These are phyloP conservation scores for Protosalanx chinensis DNA, from an alignment of 2,797 vertebrate genomes.

Conservation along the genomic window DNA sequence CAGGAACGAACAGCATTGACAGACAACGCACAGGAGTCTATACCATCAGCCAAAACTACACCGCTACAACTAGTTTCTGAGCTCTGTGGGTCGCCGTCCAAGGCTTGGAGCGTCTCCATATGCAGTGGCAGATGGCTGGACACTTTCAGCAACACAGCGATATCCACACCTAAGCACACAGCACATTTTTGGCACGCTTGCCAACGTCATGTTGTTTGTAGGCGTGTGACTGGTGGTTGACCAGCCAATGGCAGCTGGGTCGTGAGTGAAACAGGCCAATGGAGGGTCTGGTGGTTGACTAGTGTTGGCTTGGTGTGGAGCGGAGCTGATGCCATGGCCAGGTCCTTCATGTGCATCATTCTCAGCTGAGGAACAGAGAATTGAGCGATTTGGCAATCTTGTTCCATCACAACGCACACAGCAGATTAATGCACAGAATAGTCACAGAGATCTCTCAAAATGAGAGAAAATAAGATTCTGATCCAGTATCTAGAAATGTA, in stretches of 20 bases:
- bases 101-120: constrained; percentile 43
- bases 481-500: constrained; percentile 14
- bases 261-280: constrained; percentile 12
- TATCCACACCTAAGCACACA: constrained; percentile 30
- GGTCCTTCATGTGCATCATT: not conserved
- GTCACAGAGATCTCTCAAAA: constrained; percentile 9
- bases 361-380: not conserved
- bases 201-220: constrained; percentile 31
- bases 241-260: constrained; percentile 21
- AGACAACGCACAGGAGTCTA: not conserved
- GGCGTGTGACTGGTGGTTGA: constrained; percentile 33
- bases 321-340: not conserved
- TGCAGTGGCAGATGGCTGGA: constrained; percentile 50
- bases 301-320: not conserved
- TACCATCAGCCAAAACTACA: constrained; percentile 11
- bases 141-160: constrained; percentile 32
- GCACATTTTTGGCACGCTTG: constrained; percentile 33
- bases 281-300: not conserved
- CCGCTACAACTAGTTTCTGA: constrained; percentile 21
- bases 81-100: constrained; percentile 16
- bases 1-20: not conserved
- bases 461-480: constrained; percentile 8
- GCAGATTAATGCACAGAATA: not conserved
- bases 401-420: not conserved
- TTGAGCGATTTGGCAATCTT: not conserved